A percentile compares a stretch with the other conserved stretches of the same genome.
Evolutionary conservation across 2,888 invertebrate genomes (phyloP).

Genomic region (Drosophila prostipennis): DNA sequence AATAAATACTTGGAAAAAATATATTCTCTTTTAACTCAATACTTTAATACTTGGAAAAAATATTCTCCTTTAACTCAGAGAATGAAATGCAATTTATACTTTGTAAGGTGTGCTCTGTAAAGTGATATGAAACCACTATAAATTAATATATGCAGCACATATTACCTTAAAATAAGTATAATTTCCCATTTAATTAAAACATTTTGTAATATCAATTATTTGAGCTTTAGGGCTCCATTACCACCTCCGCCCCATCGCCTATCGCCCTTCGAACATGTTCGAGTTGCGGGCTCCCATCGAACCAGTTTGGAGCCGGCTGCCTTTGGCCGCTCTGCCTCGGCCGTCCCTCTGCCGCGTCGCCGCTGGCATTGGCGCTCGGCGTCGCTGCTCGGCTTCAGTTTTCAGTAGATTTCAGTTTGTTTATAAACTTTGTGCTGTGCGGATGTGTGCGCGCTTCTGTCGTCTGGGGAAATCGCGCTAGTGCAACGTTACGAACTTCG

Average conservation of each 20-base stretch:
- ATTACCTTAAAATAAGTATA: not conserved
- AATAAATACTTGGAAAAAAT: too few relatives aligned
- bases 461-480: slow-evolving; percentile 8
- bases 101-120: too few relatives aligned
- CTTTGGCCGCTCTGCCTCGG: slow-evolving; percentile 14
- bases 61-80: too few relatives aligned
- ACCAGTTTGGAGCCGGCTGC: slow-evolving; percentile 30
- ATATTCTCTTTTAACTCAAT: too few relatives aligned
- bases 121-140: not conserved
- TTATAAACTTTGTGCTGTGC: slow-evolving; percentile 67
- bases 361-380: slow-evolving; percentile 29
- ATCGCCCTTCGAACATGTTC: slow-evolving; percentile 23
- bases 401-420: slow-evolving; percentile 62
- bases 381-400: slow-evolving; percentile 15
- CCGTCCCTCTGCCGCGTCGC: slow-evolving; percentile 5
- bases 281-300: slow-evolving; percentile 15
- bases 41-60: too few relatives aligned
- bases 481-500: slow-evolving; percentile 6
- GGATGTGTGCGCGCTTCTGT: slow-evolving; percentile 48
- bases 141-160: not conserved
- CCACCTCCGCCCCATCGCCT: not conserved
- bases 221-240: not conserved
- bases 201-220: not conserved
- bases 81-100: too few relatives aligned
- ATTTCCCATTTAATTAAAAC: not conserved